Percentiles rank a stretch among this genome's conserved stretches.
Evolutionary conservation across 2,113 vertebrate genomes (phyloP).

Genomic region (Erythrocebus patas): DNA sequence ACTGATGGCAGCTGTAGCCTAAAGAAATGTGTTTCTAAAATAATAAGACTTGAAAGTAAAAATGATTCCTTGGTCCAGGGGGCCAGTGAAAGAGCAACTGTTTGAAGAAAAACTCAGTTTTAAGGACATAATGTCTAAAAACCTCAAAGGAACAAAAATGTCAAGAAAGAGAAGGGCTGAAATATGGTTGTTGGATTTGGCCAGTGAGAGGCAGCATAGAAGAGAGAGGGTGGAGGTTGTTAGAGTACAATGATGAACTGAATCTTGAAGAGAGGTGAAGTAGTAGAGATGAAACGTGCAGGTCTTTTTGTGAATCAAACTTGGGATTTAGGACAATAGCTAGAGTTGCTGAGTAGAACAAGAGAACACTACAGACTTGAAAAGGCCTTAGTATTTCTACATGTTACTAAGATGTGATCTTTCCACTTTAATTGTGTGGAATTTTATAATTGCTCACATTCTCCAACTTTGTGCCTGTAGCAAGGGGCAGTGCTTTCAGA

Average conservation of each 20-base stretch:
- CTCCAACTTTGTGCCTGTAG: neutral
- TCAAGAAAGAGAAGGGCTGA: neutral
- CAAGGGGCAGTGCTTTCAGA: neutral
- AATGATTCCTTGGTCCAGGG: neutral
- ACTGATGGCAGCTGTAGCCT: neutral
- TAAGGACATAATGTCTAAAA: neutral
- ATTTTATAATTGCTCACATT: neutral
- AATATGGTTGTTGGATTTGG: neutral
- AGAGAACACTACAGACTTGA: too few relatives aligned
- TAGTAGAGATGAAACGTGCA: accelerated
- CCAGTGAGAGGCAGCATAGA: neutral
- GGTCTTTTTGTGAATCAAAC: neutral
- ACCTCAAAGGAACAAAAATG: neutral
- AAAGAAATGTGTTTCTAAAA: neutral
- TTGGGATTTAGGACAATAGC: too few relatives aligned
- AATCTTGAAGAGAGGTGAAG: neutral
- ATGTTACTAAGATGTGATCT: neutral
- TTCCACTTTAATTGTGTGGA: neutral
- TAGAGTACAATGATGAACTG: accelerated
- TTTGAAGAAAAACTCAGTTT: neutral
- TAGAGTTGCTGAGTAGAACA: too few relatives aligned
- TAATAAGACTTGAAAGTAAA: neutral
- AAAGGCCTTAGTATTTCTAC: neutral
- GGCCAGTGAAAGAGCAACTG: neutral
- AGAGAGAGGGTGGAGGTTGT: neutral